Conservation (phyloP, 2,113 vertebrate genomes). For the Phaethornis superciliosus region DNA sequence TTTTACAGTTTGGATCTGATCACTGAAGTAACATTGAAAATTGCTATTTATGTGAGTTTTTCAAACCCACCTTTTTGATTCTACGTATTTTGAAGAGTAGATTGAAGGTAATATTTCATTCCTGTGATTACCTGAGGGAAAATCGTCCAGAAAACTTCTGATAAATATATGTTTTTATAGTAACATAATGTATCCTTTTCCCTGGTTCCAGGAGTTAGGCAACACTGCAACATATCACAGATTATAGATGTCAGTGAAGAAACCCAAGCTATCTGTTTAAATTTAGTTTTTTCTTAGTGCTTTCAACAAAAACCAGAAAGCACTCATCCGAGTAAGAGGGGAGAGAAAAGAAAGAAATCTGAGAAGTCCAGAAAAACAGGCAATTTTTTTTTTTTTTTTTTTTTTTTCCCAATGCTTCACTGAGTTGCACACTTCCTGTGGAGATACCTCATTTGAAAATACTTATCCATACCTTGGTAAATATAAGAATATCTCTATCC, state of each 20-base stretch:
- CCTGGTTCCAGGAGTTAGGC: background rate
- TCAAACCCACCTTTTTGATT: rapidly evolving
- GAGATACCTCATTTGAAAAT: background rate
- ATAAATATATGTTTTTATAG: background rate
- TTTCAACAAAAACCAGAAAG: background rate
- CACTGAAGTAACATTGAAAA: background rate
- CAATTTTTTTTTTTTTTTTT: background rate
- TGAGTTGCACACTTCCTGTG: background rate
- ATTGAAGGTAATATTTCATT: background rate
- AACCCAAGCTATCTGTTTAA: background rate
- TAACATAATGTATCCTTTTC: background rate
- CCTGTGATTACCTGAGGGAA: background rate
- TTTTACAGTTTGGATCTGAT: background rate
- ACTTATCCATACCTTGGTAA: background rate
- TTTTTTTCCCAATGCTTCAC: background rate
- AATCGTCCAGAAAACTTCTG: background rate
- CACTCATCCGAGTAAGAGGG: background rate
- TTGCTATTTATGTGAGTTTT: background rate
- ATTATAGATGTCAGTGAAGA: background rate
- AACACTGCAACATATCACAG: background rate
- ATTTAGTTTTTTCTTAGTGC: background rate
- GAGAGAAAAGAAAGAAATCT: background rate
- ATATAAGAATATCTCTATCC: background rate
- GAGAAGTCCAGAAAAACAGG: background rate
- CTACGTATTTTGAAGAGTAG: background rate